A percentile compares a stretch with the other conserved stretches of the same genome.
phyloP scores from a whole-genome alignment of 1,140 invertebrate species.

The Bombus breviceps region DNA sequence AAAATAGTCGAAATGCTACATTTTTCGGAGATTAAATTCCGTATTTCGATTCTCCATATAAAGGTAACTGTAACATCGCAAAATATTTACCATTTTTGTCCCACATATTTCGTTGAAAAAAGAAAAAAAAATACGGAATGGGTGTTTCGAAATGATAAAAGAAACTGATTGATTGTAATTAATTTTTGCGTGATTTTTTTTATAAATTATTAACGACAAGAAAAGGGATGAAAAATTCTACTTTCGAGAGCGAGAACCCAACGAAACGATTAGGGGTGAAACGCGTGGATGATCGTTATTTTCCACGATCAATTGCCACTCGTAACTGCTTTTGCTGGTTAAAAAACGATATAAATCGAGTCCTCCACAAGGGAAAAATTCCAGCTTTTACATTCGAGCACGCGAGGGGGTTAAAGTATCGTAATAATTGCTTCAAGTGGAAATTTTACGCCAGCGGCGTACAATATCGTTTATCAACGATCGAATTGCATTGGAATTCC shows the following conservation, averaged over 20 bases:
- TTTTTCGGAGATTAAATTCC: background rate
- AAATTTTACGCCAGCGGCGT: conserved; percentile 12
- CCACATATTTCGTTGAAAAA: background rate
- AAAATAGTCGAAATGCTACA: background rate
- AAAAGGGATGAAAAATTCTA: background rate
- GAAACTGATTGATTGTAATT: background rate
- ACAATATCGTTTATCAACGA: background rate
- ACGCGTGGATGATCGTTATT: conserved; percentile 11
- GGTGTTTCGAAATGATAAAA: background rate
- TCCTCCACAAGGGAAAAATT: conserved; percentile 15
- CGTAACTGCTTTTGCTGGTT: conserved; percentile 6
- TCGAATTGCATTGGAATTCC: background rate
- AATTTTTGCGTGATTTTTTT: background rate
- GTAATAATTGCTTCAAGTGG: conserved; percentile 31
- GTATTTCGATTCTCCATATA: background rate
- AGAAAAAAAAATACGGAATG: background rate
- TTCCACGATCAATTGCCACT: conserved; percentile 26
- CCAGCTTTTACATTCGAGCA: conserved; percentile 17
- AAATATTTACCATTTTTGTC: background rate
- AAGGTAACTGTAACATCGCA: background rate
- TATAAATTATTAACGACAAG: background rate
- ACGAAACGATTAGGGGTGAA: background rate
- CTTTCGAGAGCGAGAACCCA: background rate
- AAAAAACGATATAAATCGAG: conserved; percentile 17
- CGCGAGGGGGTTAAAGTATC: conserved; percentile 7